Conservation (phyloP, 2,113 vertebrate genomes). For the Mesitornis unicolor region DNA sequence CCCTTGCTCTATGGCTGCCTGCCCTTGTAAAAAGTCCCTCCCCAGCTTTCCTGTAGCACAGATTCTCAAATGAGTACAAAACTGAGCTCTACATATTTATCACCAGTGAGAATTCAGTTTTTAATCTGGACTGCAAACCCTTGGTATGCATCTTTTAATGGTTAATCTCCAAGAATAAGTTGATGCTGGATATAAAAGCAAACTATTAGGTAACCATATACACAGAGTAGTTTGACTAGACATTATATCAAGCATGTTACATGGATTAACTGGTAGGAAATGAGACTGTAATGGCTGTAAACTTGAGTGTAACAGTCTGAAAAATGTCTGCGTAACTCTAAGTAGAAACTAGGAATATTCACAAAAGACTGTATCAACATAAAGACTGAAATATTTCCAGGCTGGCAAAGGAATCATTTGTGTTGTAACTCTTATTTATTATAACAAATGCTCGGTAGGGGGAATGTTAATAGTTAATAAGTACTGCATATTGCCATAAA, state of each 20-base stretch:
- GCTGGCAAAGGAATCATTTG: not conserved
- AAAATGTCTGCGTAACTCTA: not conserved
- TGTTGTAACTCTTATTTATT: constrained; percentile 14
- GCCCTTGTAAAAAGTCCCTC: too few relatives aligned
- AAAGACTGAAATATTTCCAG: not conserved
- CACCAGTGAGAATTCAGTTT: not conserved
- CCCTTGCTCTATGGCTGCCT: too few relatives aligned
- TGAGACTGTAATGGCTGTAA: not conserved
- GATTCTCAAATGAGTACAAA: not conserved
- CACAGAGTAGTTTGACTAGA: not conserved
- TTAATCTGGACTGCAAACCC: not conserved
- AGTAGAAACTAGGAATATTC: not conserved
- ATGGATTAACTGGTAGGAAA: not conserved
- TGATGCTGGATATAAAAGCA: not conserved
- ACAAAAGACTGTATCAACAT: not conserved
- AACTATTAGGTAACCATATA: not conserved
- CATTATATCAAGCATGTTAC: not conserved
- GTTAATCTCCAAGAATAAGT: not conserved
- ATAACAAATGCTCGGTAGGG: not conserved
- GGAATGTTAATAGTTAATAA: constrained; percentile 29
- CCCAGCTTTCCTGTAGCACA: too few relatives aligned
- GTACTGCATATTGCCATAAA: not conserved
- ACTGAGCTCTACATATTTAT: not conserved
- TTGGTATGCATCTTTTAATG: not conserved
- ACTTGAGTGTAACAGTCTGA: not conserved